phyloP scores from a whole-genome alignment of 2,888 invertebrate genomes.

The Drosophila barbarae region DNA sequence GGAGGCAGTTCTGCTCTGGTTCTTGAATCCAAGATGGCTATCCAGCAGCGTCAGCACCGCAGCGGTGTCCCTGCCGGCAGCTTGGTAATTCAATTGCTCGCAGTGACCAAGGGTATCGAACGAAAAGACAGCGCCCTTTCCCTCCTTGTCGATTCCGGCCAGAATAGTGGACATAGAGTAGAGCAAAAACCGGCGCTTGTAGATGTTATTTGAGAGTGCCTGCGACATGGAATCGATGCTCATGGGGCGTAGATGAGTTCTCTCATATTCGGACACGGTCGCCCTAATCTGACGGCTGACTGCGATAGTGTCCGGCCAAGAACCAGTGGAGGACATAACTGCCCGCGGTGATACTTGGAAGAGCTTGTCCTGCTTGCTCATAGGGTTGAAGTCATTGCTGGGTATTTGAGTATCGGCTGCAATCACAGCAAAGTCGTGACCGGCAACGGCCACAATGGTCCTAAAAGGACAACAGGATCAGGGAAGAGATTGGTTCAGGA shows the following conservation, averaged over 20 bases:
- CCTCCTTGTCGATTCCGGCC: conserved; percentile 95
- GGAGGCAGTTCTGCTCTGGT: conserved; percentile 84
- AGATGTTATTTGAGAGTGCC: conserved; percentile 96
- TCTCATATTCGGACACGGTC: conserved; percentile 95
- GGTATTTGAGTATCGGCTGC: conserved; percentile 97
- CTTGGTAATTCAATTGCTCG: conserved; percentile 90
- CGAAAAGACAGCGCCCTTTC: conserved; percentile 95
- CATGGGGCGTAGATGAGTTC: conserved; percentile 96
- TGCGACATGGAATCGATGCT: conserved; percentile 95
- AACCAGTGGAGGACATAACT: conserved; percentile 94
- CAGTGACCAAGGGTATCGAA: conserved; percentile 99
- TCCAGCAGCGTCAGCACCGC: conserved; percentile 96
- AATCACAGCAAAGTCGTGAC: conserved; percentile 95
- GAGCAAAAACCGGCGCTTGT: conserved; percentile 98
- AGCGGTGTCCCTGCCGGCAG: conserved; percentile 94
- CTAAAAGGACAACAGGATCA: conserved; percentile 80
- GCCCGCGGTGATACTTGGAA: conserved; percentile 90
- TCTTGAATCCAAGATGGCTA: conserved; percentile 95
- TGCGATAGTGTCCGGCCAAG: conserved; percentile 98
- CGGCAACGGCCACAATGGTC: conserved; percentile 96
- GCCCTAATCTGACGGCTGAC: conserved; percentile 90
- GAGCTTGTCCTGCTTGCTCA: conserved; percentile 92
- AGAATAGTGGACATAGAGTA: conserved; percentile 97
- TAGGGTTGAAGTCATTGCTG: conserved; percentile 93
- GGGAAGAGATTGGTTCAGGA: neutral